Evolutionary conservation across 1,140 invertebrate species (phyloP), one percentile per base, ranked within the genome.

Genomic region (Lerema accius): DNA sequence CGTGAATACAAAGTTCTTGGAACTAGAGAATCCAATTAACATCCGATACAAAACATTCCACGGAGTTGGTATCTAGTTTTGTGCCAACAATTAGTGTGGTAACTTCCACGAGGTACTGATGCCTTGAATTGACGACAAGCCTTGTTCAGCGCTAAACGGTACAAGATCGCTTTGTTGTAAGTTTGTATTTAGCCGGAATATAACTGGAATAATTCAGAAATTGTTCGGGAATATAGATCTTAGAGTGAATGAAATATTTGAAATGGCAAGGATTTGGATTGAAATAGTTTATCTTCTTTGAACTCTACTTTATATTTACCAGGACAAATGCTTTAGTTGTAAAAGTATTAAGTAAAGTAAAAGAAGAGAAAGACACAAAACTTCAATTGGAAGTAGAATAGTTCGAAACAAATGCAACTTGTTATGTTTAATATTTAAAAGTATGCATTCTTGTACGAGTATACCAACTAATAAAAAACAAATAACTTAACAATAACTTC

Each of bases 121-220:
- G 67, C 61, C 65, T 65, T 55, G 67, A 70, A 70, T 70, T 76
- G 72, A 65, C 72, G 58, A 62, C 60, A 64, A 66, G 70, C 59
- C 65, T 40, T 69, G 69, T 71, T 62, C 60, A 55, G 66, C 50
- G 67, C 73, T 78, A 65, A 64, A 71, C 66, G 62, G 63, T 71
- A 70, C 69, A 65, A 56, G 58, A 63, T 53, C 56, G 71, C 67
- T 71, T 75, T 67, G 72, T 76, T 70, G 56, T 70, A 68, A 75
- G 59, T 75, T 77, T 45, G 67, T 39, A 63, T 73, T 70, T 69
- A 60, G 65, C 53, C 19, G 49, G 65, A 70, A 64, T 65, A 67
- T 64, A 61, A 26, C 26, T 48, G 62, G 55, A 66, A 64, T 17
- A 28, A 28, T 74, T 74, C 68, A 37, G 51, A 64, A 63, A 71